These are phyloP conservation scores for Actias luna DNA, from an alignment of 2,888 invertebrate species.

Conservation along the genomic window DNA sequence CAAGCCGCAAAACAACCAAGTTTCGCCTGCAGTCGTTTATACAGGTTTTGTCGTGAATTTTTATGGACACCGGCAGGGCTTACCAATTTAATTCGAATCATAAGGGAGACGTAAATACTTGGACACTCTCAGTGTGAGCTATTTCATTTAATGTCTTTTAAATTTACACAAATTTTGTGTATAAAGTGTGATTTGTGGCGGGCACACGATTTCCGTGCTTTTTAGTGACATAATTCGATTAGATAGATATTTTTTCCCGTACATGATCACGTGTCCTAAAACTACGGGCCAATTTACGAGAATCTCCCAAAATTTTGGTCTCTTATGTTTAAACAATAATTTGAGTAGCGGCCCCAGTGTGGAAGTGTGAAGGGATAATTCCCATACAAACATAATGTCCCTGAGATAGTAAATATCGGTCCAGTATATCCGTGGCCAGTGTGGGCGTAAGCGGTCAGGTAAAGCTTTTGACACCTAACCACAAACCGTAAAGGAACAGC, in stretches of 20 bases:
- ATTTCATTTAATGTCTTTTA: not conserved
- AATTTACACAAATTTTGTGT: not conserved
- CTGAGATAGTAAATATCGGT: constrained; percentile 66
- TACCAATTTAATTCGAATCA: constrained; percentile 60
- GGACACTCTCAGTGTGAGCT: not conserved
- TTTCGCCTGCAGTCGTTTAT: constrained; percentile 74
- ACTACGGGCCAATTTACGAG: constrained; percentile 33
- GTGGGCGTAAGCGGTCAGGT: constrained; percentile 76
- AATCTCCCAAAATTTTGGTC: constrained; percentile 51
- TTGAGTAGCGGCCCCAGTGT: constrained; percentile 65
- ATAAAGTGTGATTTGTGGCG: not conserved
- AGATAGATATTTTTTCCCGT: constrained; percentile 16
- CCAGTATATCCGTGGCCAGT: constrained; percentile 42
- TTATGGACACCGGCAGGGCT: constrained; percentile 65
- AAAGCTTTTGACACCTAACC: constrained; percentile 80
- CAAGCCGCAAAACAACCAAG: constrained; percentile 68
- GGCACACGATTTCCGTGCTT: not conserved
- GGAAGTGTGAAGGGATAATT: constrained; percentile 77
- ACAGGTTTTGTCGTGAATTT: constrained; percentile 79
- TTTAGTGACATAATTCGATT: not conserved
- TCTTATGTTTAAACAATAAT: constrained; percentile 64
- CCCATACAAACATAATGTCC: constrained; percentile 70
- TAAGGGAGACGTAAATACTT: constrained; percentile 52
- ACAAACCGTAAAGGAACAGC: constrained; percentile 54
- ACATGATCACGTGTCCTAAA: constrained; percentile 29